phyloP scores from a whole-genome alignment of 2,797 vertebrate genomes.

The Varecia variegata region DNA sequence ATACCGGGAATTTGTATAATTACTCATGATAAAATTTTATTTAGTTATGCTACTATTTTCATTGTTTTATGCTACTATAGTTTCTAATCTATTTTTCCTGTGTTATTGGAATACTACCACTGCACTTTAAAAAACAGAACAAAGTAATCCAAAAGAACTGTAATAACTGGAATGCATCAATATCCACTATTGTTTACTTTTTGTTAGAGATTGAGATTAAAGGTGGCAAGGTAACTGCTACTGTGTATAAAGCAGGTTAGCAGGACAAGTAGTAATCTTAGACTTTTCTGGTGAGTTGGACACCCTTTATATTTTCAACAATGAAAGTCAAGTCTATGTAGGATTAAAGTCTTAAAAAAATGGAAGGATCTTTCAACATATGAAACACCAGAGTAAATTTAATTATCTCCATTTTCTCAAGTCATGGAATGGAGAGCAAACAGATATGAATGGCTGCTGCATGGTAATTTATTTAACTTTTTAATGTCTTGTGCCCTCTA shows the following conservation, averaged over 20 bases:
- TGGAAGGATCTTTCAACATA: neutral
- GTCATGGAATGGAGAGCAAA: neutral
- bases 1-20: slow-evolving; percentile 4
- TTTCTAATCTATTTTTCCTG: neutral
- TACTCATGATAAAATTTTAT: slow-evolving; percentile 8
- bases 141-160: neutral
- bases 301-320: neutral
- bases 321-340: neutral
- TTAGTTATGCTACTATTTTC: neutral
- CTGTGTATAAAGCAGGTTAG: neutral
- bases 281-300: neutral
- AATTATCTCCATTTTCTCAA: neutral
- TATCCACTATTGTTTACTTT: neutral
- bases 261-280: neutral
- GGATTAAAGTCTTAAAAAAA: slow-evolving; percentile 6
- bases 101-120: neutral
- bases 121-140: neutral
- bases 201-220: slow-evolving; percentile 17
- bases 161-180: neutral
- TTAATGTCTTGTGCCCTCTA: slow-evolving; percentile 1
- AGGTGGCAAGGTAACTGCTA: neutral
- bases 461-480: neutral
- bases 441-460: neutral
- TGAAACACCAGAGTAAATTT: neutral
- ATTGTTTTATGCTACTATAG: neutral